Evolutionary conservation across 2,797 vertebrate genomes (phyloP).

Genomic region (Pagetopsis macropterus): DNA sequence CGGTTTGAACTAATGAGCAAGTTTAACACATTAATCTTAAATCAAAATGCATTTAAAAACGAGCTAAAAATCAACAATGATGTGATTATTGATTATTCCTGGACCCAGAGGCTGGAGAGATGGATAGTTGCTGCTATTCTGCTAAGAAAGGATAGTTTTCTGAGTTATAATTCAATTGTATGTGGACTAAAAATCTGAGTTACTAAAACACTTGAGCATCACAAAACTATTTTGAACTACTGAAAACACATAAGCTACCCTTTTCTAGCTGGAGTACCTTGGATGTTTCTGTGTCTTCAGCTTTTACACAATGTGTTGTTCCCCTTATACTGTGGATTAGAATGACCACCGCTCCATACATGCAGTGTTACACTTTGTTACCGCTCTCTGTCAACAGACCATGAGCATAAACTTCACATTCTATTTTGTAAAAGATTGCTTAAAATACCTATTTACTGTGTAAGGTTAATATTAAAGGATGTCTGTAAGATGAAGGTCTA

Average conservation of each 20-base stretch:
- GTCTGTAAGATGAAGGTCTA: not conserved
- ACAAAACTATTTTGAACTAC: too few relatives aligned
- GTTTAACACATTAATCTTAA: not conserved
- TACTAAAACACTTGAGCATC: not conserved
- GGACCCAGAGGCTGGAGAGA: not conserved
- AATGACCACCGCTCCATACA: too few relatives aligned
- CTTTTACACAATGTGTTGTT: not conserved
- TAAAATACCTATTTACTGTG: not conserved
- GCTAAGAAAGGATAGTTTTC: not conserved
- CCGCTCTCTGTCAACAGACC: too few relatives aligned
- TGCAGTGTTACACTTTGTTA: too few relatives aligned
- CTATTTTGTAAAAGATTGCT: not conserved
- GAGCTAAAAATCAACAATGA: too few relatives aligned
- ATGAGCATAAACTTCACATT: not conserved
- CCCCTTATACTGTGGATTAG: too few relatives aligned
- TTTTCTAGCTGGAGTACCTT: not conserved
- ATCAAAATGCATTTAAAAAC: not conserved
- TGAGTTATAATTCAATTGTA: not conserved
- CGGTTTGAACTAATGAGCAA: not conserved
- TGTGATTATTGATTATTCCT: too few relatives aligned
- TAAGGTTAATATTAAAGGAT: not conserved
- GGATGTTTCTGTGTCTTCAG: not conserved
- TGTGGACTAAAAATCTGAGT: not conserved
- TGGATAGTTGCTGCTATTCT: not conserved
- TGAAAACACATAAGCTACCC: not conserved